Evolutionary conservation across 1,140 invertebrate species (phyloP).

Genomic region (Achatina immaculata): DNA sequence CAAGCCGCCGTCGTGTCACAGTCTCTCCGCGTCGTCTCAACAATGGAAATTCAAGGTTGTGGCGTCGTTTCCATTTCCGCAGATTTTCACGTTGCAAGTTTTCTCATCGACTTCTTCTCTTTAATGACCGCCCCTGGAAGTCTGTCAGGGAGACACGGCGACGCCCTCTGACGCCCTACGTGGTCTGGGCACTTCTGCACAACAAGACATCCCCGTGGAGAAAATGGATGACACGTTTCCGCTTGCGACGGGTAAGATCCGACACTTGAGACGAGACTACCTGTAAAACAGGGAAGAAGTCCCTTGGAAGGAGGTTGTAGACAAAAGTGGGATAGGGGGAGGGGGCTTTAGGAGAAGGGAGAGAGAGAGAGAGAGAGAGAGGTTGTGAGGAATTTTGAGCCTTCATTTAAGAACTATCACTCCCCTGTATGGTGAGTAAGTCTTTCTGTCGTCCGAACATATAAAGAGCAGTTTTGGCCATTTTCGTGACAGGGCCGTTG

Average conservation of each 20-base stretch:
- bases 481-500: too few species aligned
- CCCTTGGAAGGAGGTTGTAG: background rate
- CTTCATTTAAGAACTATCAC: background rate
- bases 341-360: background rate
- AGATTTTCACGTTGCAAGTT: background rate
- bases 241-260: background rate
- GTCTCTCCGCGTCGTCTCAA: too few species aligned
- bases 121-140: background rate
- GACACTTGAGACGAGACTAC: slow-evolving; percentile 7
- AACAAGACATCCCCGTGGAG: background rate
- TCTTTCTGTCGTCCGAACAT: background rate
- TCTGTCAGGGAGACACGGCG: background rate
- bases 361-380: too few species aligned
- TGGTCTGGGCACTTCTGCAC: background rate
- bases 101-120: background rate
- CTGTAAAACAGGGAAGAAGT: background rate
- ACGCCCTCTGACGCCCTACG: background rate
- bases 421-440: background rate
- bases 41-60: too few species aligned
- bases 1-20: too few species aligned
- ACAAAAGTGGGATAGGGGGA: background rate
- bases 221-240: background rate
- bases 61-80: background rate
- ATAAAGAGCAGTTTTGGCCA: too few species aligned
- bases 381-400: background rate